phyloP scores from a whole-genome alignment of 2,888 invertebrate genomes.

The Melanophora roralis region DNA sequence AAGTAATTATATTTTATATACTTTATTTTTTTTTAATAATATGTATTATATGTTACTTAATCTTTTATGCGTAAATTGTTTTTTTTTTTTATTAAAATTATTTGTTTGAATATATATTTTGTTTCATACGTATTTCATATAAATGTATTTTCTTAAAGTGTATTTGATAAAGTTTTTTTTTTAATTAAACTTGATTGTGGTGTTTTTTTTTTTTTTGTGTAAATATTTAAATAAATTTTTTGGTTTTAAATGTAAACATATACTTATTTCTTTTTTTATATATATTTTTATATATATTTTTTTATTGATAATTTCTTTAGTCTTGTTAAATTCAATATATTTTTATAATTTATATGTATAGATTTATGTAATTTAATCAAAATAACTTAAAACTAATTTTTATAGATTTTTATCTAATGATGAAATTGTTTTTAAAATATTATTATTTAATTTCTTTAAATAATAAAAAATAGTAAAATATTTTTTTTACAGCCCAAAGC shows the following conservation, averaged over 20 bases:
- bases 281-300: slow-evolving; percentile 20
- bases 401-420: not conserved
- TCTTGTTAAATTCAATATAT: not conserved
- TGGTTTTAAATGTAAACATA: slow-evolving; percentile 24
- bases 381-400: too few species aligned
- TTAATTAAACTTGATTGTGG: slow-evolving; percentile 2
- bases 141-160: slow-evolving; percentile 18
- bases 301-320: not conserved
- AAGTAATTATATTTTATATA: slow-evolving; percentile 39
- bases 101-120: not conserved
- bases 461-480: not conserved
- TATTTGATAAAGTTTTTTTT: slow-evolving; percentile 16
- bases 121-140: not conserved
- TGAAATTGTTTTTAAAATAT: not conserved
- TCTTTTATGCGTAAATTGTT: not conserved
- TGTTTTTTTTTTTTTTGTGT: slow-evolving; percentile 18
- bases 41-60: slow-evolving; percentile 10
- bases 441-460: too few species aligned
- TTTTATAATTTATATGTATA: not conserved
- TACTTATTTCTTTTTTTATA: not conserved
- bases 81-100: slow-evolving; percentile 15
- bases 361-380: not conserved
- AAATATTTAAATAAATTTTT: slow-evolving; percentile 1
- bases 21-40: slow-evolving; percentile 6
- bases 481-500: slow-evolving; percentile 48